Base-by-base conservation (phyloP, 1,140 invertebrate species). In the Stenopsyche tienmushanensis region DNA sequence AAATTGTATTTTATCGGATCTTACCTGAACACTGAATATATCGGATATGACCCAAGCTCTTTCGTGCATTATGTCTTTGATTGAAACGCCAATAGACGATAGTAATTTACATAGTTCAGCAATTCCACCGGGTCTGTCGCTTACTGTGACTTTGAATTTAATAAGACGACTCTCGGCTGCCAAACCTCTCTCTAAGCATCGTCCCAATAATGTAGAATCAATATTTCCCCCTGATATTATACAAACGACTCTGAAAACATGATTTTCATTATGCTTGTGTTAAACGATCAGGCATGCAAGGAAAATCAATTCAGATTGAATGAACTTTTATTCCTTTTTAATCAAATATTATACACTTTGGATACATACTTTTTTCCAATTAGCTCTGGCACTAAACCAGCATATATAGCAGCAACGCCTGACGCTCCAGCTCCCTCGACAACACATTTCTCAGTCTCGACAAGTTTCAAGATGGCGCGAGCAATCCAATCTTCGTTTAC, bases 31-130 rank as follows among this genome's bases (percentile, higher is more conserved):
- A 72, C 90, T 88, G 75, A 94, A 96, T 13, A 97, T 88, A 76
- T 97, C 93, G 1, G 86, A 86, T 26, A 86, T 86, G 10, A 97
- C 84, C 94, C 94, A 97, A 3, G 94, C 93, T 63, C 94, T 82
- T 76, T 97, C 94, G 76, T 97, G 94, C 76, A 93, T 89, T 59
- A 97, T 94, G 72, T 97, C 94, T 77, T 97, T 97, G 54, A 97
- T 94, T 39, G 91, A 93, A 3, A 94, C 93, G 1, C 93, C 94
- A 21, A 90, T 80, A 2, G 84, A 84, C 0, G 86, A 83, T 3
- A 97, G 82, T 13, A 91, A 73, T 70, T 84, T 85, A 71, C 92
- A 92, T 0, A 97, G 80, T 73, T 97, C 93, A 3, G 91, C 87
- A 49, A 97, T 94, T 13, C 93, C 92, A 5, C 90, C 91, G 0